phyloP scores from a whole-genome alignment of 2,797 vertebrate genomes.

The Enteromius thamalakanensis region DNA sequence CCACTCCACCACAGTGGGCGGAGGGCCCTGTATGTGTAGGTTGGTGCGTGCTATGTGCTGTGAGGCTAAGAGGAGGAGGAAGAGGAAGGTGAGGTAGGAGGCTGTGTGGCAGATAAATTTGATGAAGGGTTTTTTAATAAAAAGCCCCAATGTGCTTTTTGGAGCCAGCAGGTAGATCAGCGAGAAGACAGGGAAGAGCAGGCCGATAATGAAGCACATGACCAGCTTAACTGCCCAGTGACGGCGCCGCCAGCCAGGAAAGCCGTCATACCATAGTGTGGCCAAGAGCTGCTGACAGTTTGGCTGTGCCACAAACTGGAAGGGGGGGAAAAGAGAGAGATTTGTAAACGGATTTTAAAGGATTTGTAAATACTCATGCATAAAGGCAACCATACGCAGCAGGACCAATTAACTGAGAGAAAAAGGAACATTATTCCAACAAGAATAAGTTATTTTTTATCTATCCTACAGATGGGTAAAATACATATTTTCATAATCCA shows the following conservation, averaged over 20 bases:
- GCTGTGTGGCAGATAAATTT: slow-evolving; percentile 98
- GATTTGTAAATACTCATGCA: slow-evolving; percentile 25
- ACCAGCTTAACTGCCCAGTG: slow-evolving; percentile 95
- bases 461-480: slow-evolving; percentile 9
- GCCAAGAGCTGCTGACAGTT: slow-evolving; percentile 97
- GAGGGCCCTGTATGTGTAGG: slow-evolving; percentile 95
- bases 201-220: slow-evolving; percentile 94
- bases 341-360: slow-evolving; percentile 26
- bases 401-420: slow-evolving; percentile 24
- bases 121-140: slow-evolving; percentile 98
- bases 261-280: slow-evolving; percentile 94
- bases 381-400: slow-evolving; percentile 17
- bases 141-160: slow-evolving; percentile 90
- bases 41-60: slow-evolving; percentile 96
- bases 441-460: slow-evolving; percentile 10
- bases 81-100: slow-evolving; percentile 97
- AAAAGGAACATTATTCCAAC: slow-evolving; percentile 14
- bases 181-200: slow-evolving; percentile 92
- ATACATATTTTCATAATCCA: slow-evolving; percentile 18
- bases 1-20: slow-evolving; percentile 96
- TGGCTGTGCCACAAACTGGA: slow-evolving; percentile 93
- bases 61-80: slow-evolving; percentile 94
- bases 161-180: slow-evolving; percentile 90
- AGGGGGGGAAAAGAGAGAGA: slow-evolving; percentile 27
- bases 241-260: slow-evolving; percentile 92